These are phyloP conservation scores for Hippoglossus stenolepis DNA, from an alignment of 2,113 vertebrate species.

Conservation along the genomic window DNA sequence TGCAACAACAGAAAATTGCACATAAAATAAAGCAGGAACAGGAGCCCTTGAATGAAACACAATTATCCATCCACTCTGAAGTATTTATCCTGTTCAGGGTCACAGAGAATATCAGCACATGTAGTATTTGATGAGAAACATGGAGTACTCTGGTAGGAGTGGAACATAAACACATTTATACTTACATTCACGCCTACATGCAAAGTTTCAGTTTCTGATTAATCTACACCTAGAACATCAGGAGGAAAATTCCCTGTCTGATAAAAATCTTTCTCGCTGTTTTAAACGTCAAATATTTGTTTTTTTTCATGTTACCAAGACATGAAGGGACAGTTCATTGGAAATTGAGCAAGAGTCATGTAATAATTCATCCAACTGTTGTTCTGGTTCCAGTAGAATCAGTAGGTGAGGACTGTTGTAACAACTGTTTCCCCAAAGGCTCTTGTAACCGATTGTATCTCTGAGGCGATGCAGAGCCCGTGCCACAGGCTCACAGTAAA, in stretches of 20 bases:
- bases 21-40: neutral
- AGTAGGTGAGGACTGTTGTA: constrained; percentile 6
- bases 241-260: neutral
- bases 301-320: no score
- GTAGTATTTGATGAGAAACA: neutral
- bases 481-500: constrained; percentile 44
- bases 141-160: no score
- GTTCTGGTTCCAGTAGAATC: neutral
- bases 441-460: constrained; percentile 11
- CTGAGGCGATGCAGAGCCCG: constrained; percentile 4
- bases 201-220: neutral
- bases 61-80: neutral
- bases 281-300: no score
- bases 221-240: neutral
- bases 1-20: neutral
- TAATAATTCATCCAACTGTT: constrained; percentile 9
- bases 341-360: neutral
- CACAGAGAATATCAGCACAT: no score
- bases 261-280: no score
- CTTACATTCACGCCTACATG: neutral
- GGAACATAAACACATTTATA: no score
- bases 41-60: neutral
- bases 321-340: neutral
- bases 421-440: neutral
- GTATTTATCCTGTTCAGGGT: neutral